Evolutionary conservation across 1,140 invertebrate genomes (phyloP), one percentile per base, ranked within the genome.

Genomic region (Chelonus insularis): DNA sequence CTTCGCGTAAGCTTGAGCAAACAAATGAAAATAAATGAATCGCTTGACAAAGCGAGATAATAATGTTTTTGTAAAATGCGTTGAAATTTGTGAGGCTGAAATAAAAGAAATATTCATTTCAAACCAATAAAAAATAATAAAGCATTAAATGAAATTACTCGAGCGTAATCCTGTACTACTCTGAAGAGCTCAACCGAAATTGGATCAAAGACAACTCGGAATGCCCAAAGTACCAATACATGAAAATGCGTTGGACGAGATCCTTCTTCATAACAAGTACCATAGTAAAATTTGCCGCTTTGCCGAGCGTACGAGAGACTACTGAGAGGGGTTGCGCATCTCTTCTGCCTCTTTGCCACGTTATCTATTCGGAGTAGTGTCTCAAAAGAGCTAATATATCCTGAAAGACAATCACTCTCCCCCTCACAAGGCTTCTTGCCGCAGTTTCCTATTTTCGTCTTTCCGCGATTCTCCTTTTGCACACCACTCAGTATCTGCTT

Each of bases 351-450:
- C 36, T 32, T 54, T 18, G 8, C 51, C 16, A 32, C 51, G 11
- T 34, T 32, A 20, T 34, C 18, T 45, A 43, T 37, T 57, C 36
- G 43, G 57, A 55, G 58, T 23, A 66, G 65, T 62, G 64, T 16
- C 57, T 71, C 66, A 59, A 69, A 72, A 69, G 70, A 67, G 69
- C 66, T 73, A 71, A 73, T 73, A 73, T 72, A 71, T 73, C 69
- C 64, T 64, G 58, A 63, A 62, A 68, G 65, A 68, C 65, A 66
- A 70, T 70, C 64, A 66, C 59, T 51, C 47, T 14, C 39, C 52
- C 45, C 12, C 45, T 43, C 61, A 36, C 25, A 37, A 51, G 36
- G 23, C 41, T 18, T 57, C 50, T 32, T 32, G 25, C 21, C 23
- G 18, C 41, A 43, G 8, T 25, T 25, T 48, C 21, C 23, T 23